Conservation (phyloP, 2,888 invertebrate species). For the Lamellibrachia satsuma region DNA sequence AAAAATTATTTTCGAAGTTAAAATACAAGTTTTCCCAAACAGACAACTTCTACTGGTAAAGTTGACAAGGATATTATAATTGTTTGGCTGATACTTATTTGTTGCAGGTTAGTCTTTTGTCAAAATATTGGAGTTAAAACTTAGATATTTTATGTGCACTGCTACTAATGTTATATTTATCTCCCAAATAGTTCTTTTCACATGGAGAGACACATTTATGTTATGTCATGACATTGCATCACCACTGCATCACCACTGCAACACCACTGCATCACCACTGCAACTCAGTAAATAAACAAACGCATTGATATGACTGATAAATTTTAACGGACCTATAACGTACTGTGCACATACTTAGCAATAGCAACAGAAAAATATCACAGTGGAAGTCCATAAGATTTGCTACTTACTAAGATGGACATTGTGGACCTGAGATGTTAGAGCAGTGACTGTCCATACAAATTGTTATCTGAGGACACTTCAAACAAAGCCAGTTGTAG, state of each 20-base stretch:
- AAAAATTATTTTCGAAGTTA: too few relatives aligned
- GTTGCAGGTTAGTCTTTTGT: too few relatives aligned
- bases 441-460: neutral
- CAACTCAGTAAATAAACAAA: neutral
- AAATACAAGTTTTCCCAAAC: too few relatives aligned
- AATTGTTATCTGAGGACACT: neutral
- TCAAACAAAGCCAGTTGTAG: neutral
- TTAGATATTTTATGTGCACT: too few relatives aligned
- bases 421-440: neutral
- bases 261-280: neutral
- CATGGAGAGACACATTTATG: too few relatives aligned
- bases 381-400: neutral
- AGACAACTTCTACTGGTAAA: too few relatives aligned
- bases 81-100: too few relatives aligned
- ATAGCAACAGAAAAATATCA: neutral
- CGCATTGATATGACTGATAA: neutral
- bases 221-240: neutral
- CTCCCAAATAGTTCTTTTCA: too few relatives aligned
- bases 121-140: too few relatives aligned
- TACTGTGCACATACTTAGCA: neutral
- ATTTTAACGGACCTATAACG: neutral
- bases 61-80: too few relatives aligned
- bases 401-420: neutral
- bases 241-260: too few relatives aligned
- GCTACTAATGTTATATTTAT: too few relatives aligned